Base-by-base conservation (phyloP, 2,797 vertebrate species). In the Tragelaphus oryx region DNA sequence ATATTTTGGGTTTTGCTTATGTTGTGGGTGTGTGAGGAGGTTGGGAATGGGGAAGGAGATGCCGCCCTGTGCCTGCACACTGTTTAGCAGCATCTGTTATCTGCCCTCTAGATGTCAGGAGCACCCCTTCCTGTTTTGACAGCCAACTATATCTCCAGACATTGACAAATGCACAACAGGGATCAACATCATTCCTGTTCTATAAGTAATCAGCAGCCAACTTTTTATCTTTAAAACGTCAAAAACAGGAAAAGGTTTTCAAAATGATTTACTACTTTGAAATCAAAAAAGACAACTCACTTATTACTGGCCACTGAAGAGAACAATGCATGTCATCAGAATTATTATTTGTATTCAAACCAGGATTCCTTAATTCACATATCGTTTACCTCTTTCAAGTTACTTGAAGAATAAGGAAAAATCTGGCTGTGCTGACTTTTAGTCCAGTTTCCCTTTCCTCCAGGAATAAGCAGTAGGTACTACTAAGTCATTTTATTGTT, bases 1-100 rank as follows among this genome's bases (percentile, higher is more conserved):
- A 59, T 8, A 7, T 26, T 75, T 46, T 65, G 68, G 13, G 76
- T 22, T 46, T 48, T 89, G 52, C 22, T 3, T 16, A 22, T 54
- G 7, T 44, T 62, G 2, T 22, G 33, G 18, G 55, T 17, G 24
- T n/a, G 54, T 75, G 81, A 30, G 10, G 24, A 12, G 30, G n/a
- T 0, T 57, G 24, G n/a, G 9, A 3, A 17, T 3, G 3, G 18
- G 55, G 55, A 2, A 1, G 22, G 14, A 1, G 20, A 7, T 46
- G 5, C 37, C 4, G 2, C 4, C 14, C 4, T 28, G 17, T 33
- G 13, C 1, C 41, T 46, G 6, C 0, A 6, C 12, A 17, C 0
- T 33, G 0, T 37, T 79, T 5, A 41, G 13, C 18, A 54, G 52
- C 52, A 54, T 54, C 52, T 20, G 16, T 54, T 8, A 22, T 28